phyloP scores from a whole-genome alignment of 2,113 vertebrate genomes.

The Rynchops niger region DNA sequence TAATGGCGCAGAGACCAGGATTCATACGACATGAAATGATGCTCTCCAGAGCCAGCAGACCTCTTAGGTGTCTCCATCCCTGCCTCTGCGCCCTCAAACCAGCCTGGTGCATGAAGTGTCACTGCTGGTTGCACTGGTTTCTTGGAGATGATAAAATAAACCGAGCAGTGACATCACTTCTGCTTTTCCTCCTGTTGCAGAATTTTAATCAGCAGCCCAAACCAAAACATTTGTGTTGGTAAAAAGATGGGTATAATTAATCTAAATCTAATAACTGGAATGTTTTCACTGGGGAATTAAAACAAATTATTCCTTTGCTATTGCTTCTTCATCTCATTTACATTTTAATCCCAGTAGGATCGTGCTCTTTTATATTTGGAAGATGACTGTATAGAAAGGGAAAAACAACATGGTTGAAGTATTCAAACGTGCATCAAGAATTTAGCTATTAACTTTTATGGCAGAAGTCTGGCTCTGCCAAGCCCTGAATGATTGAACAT shows the following conservation, averaged over 20 bases:
- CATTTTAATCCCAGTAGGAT: slow-evolving; percentile 51
- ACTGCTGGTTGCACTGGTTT: not conserved
- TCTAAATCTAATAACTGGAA: slow-evolving; percentile 46
- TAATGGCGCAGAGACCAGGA: accelerated
- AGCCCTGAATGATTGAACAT: not conserved
- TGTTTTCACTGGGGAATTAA: slow-evolving; percentile 29
- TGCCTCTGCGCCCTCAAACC: not conserved
- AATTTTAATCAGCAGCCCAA: slow-evolving; percentile 28
- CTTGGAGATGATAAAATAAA: not conserved
- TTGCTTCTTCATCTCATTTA: slow-evolving; percentile 45
- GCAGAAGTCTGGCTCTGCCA: not conserved
- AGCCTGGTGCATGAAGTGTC: not conserved
- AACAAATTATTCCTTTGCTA: slow-evolving; percentile 54
- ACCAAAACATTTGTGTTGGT: not conserved
- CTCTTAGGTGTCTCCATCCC: not conserved
- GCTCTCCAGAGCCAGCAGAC: not conserved
- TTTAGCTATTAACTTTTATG: not conserved
- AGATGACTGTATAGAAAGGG: not conserved
- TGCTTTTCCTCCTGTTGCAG: not conserved
- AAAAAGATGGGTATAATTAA: slow-evolving; percentile 25
- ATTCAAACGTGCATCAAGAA: not conserved
- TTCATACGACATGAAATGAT: not conserved
- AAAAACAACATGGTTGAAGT: not conserved
- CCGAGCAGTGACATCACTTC: not conserved
- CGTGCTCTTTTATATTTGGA: slow-evolving; percentile 6